phyloP scores from a whole-genome alignment of 2,113 vertebrate species.

The human (Homo sapiens) region DNA sequence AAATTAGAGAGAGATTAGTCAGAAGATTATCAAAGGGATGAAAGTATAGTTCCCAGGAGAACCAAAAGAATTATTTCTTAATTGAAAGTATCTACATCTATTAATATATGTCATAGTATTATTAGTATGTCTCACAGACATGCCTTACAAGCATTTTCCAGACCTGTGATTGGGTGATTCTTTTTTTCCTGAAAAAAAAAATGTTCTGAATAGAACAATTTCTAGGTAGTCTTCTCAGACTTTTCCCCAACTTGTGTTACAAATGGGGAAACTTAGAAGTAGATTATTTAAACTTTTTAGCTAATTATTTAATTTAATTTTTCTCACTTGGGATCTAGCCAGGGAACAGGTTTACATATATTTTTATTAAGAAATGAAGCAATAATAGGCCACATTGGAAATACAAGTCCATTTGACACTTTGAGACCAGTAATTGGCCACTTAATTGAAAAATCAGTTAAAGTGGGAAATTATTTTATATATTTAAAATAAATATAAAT shows the following conservation, averaged over 20 bases:
- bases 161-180: neutral
- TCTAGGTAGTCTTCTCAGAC: neutral
- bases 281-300: neutral
- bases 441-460: slow-evolving; percentile 30
- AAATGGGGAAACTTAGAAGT: neutral
- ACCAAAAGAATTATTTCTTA: slow-evolving; percentile 35
- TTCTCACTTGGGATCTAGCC: neutral
- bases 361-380: slow-evolving; percentile 20
- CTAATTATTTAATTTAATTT: slow-evolving; percentile 36
- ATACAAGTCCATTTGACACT: neutral
- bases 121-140: neutral
- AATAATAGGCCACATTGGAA: neutral
- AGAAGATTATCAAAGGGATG: slow-evolving; percentile 4
- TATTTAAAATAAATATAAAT: neutral
- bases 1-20: slow-evolving; percentile 16
- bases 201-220: neutral
- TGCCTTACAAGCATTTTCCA: neutral
- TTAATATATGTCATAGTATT: neutral
- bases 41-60: slow-evolving; percentile 7
- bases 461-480: neutral
- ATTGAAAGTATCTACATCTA: neutral
- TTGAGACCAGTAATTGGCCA: neutral
- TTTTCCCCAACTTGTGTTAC: neutral
- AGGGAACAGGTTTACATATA: neutral
- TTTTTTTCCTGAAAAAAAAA: neutral